These are phyloP conservation scores for Riptortus pedestris DNA, from an alignment of 1,140 invertebrate species.

Conservation along the genomic window DNA sequence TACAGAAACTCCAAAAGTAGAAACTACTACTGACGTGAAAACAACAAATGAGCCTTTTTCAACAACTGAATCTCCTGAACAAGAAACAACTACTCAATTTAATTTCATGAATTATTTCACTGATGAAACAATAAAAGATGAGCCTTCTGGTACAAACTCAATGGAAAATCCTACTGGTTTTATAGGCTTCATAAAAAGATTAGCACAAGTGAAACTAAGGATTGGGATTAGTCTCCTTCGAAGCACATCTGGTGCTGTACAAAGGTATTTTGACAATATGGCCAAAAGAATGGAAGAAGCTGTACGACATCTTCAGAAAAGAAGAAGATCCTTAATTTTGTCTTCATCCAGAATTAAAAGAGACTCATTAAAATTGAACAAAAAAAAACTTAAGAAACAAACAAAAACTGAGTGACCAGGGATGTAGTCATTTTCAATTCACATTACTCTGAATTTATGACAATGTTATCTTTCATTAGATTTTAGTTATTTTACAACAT, in stretches of 20 bases:
- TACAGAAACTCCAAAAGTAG: constrained; percentile 22
- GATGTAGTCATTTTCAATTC: neutral
- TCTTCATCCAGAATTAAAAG: constrained; percentile 4
- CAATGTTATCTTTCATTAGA: neutral
- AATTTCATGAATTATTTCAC: constrained; percentile 9
- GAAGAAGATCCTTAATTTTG: constrained; percentile 14
- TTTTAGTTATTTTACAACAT: neutral
- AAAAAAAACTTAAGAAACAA: neutral
- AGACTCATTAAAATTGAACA: neutral
- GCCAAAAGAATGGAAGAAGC: constrained; percentile 40
- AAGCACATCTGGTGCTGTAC: constrained; percentile 42
- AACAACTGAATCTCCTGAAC: constrained; percentile 4
- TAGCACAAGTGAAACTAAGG: constrained; percentile 43
- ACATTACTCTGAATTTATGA: neutral
- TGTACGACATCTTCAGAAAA: constrained; percentile 29
- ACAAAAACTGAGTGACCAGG: neutral
- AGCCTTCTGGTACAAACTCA: constrained; percentile 20
- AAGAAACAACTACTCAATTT: constrained; percentile 16
- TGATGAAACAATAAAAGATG: constrained; percentile 6
- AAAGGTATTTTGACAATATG: constrained; percentile 41
- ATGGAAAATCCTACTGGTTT: constrained; percentile 35
- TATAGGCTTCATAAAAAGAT: constrained; percentile 39
- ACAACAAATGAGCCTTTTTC: constrained; percentile 25
- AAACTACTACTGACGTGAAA: constrained; percentile 30
- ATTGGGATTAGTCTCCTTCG: constrained; percentile 42